phyloP scores from a whole-genome alignment of 2,888 invertebrate species.

The Orthosia incerta region DNA sequence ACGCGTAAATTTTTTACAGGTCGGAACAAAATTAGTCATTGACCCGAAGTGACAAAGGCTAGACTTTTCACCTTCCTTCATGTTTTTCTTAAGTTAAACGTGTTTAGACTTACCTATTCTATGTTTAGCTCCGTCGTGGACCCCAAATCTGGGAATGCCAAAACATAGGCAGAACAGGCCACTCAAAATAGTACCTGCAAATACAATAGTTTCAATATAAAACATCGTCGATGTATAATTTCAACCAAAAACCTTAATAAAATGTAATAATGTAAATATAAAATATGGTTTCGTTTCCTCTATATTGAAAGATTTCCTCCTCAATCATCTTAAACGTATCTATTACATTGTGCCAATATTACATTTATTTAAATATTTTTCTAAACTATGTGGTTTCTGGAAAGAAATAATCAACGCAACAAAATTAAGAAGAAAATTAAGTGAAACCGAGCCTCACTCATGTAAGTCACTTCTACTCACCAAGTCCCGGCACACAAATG shows the following conservation, averaged over 20 bases:
- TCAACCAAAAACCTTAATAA: not conserved
- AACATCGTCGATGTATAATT: not conserved
- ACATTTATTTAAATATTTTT: too few relatives aligned
- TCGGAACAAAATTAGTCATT: too few relatives aligned
- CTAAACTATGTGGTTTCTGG: too few relatives aligned
- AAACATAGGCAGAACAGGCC: conserved; percentile 97
- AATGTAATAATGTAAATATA: not conserved
- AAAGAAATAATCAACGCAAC: too few relatives aligned
- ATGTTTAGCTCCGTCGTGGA: conserved; percentile 94
- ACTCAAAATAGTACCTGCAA: conserved; percentile 96
- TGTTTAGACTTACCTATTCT: conserved; percentile 91
- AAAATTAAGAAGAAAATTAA: too few relatives aligned
- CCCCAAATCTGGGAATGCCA: conserved; percentile 96
- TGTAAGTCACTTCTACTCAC: conserved; percentile 67
- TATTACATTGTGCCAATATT: too few relatives aligned
- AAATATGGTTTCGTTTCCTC: too few relatives aligned
- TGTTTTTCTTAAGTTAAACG: not conserved
- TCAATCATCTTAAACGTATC: too few relatives aligned
- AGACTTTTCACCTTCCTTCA: not conserved
- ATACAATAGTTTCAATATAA: not conserved
- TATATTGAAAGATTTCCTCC: too few relatives aligned
- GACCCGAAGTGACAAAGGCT: too few relatives aligned
- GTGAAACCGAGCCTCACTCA: too few relatives aligned
- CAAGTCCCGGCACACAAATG: conserved; percentile 84
- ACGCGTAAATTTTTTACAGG: too few relatives aligned